These are phyloP conservation scores for Choristoneura fumiferana DNA, from an alignment of 1,140 invertebrate species.

Conservation along the genomic window DNA sequence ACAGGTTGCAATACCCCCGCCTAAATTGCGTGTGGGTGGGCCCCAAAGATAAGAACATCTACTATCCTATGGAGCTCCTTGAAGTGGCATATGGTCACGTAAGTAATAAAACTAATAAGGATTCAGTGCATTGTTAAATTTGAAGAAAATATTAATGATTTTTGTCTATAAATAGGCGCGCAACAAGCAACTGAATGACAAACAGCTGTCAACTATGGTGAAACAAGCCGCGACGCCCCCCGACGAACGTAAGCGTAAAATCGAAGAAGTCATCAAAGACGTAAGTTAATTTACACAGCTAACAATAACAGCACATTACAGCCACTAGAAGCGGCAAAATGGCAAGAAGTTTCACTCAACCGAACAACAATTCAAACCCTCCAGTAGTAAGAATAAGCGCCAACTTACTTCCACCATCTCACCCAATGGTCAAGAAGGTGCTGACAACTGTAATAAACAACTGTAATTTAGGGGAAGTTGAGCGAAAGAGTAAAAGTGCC, in stretches of 20 bases:
- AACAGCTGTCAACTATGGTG: conserved; percentile 84
- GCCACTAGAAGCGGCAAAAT: too few species aligned
- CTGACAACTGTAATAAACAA: too few species aligned
- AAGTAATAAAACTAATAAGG: conserved; percentile 30
- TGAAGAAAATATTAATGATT: too few species aligned
- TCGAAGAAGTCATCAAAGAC: conserved; percentile 77
- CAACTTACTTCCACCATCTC: too few species aligned
- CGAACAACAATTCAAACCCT: too few species aligned
- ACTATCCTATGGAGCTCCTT: conserved; percentile 82
- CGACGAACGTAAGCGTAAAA: conserved; percentile 80
- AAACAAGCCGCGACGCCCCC: conserved; percentile 81
- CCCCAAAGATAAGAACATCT: conserved; percentile 72
- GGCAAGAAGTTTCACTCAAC: too few species aligned
- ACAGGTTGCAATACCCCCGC: conserved; percentile 77
- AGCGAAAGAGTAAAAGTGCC: too few species aligned
- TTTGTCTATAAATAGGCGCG: conserved; percentile 35
- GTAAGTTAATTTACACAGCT: conserved; percentile 51
- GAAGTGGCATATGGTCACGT: conserved; percentile 81
- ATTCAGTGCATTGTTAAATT: too few species aligned
- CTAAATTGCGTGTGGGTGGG: conserved; percentile 83
- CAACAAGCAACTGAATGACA: conserved; percentile 69
- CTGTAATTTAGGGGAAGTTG: too few species aligned
- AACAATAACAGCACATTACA: too few species aligned
- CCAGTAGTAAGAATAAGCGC: too few species aligned
- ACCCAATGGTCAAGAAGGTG: too few species aligned